Evolutionary conservation across 2,113 vertebrate genomes (phyloP).

Genomic region (Typhlomys cinereus): DNA sequence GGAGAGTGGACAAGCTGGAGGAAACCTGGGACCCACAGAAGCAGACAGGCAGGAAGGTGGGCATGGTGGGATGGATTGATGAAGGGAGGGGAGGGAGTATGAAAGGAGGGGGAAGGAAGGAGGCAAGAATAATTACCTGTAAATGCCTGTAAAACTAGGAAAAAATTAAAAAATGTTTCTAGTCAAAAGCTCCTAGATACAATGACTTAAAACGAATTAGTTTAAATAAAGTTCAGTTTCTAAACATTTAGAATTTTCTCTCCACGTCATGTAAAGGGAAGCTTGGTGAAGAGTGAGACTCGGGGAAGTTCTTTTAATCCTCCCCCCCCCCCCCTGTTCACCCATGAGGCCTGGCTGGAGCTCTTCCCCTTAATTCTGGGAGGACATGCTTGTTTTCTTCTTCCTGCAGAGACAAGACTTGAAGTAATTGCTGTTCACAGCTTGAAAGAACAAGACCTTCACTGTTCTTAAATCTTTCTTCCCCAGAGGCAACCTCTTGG

Average conservation of each 20-base stretch:
- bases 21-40: too few relatives aligned
- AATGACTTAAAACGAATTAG: neutral
- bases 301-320: neutral
- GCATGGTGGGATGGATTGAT: too few relatives aligned
- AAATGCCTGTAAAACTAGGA: too few relatives aligned
- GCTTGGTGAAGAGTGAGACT: neutral
- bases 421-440: conserved; percentile 69
- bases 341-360: neutral
- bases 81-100: too few relatives aligned
- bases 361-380: conserved; percentile 27
- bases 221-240: neutral
- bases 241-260: neutral
- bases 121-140: too few relatives aligned
- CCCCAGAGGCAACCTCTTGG: conserved; percentile 45
- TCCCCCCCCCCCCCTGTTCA: neutral
- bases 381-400: conserved; percentile 59
- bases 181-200: neutral
- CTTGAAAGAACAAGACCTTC: conserved; percentile 71
- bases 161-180: too few relatives aligned
- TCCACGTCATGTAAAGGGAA: neutral
- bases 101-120: too few relatives aligned
- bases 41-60: too few relatives aligned
- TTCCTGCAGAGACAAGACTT: conserved; percentile 67
- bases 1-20: too few relatives aligned
- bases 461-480: conserved; percentile 54